phyloP scores from a whole-genome alignment of 2,888 invertebrate species.

The Acholoe squamosa region DNA sequence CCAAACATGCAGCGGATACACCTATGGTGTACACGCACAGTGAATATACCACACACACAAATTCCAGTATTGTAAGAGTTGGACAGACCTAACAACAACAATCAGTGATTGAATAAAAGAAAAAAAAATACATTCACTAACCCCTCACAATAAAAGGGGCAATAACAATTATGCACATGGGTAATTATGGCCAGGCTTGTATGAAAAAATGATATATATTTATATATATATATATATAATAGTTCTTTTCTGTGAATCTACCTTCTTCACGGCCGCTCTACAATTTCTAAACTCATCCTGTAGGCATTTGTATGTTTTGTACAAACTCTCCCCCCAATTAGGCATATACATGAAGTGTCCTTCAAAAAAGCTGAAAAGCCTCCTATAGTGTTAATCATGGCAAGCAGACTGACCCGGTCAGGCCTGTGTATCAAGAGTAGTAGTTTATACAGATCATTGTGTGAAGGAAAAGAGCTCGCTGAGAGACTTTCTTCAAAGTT shows the following conservation, averaged over 20 bases:
- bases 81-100: constrained; percentile 61
- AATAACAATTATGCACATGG: constrained; percentile 54
- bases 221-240: constrained; percentile 49
- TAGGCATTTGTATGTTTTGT: constrained; percentile 39
- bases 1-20: constrained; percentile 36
- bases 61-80: constrained; percentile 58
- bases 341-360: constrained; percentile 44
- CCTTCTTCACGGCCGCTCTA: constrained; percentile 23
- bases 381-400: constrained; percentile 60
- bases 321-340: constrained; percentile 40
- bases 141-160: constrained; percentile 54
- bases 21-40: constrained; percentile 35
- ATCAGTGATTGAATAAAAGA: constrained; percentile 60
- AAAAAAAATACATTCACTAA: constrained; percentile 58
- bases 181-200: constrained; percentile 59
- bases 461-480: constrained; percentile 47
- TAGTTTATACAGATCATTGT: constrained; percentile 49
- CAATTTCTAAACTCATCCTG: constrained; percentile 48
- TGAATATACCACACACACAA: constrained; percentile 59
- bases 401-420: constrained; percentile 57
- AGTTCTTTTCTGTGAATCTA: constrained; percentile 36
- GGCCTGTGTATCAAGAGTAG: constrained; percentile 41
- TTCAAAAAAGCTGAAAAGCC: constrained; percentile 38
- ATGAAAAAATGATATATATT: constrained; percentile 45
- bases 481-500: constrained; percentile 44